phyloP scores from a whole-genome alignment of 2,888 invertebrate genomes.

The Idaea dimidiata region DNA sequence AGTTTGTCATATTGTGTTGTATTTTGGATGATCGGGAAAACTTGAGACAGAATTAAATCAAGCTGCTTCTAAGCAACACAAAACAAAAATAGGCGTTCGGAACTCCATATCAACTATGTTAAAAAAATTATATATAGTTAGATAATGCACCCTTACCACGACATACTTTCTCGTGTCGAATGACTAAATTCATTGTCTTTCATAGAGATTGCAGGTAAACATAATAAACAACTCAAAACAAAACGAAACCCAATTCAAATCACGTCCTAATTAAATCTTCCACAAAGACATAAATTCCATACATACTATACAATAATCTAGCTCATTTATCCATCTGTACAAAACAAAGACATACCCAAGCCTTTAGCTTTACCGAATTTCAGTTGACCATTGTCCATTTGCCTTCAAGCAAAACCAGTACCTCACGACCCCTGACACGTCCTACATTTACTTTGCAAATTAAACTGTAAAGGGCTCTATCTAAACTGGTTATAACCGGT shows the following conservation, averaged over 20 bases:
- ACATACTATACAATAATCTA: slow-evolving; percentile 36
- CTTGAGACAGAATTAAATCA: too few species aligned
- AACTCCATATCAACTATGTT: too few species aligned
- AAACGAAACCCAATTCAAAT: slow-evolving; percentile 1
- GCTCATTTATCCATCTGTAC: slow-evolving; percentile 40
- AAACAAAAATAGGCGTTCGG: too few species aligned
- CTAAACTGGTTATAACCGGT: slow-evolving; percentile 43
- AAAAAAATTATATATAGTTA: too few species aligned
- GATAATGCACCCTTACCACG: too few species aligned
- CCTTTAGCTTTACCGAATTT: slow-evolving; percentile 55
- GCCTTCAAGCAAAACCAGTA: slow-evolving; percentile 44
- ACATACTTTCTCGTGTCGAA: too few species aligned
- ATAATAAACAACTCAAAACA: background rate
- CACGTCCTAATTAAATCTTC: slow-evolving; percentile 12
- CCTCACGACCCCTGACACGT: slow-evolving; percentile 32
- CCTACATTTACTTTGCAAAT: slow-evolving; percentile 22
- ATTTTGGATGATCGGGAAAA: too few species aligned
- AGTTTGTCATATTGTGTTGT: too few species aligned
- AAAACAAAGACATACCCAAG: slow-evolving; percentile 55
- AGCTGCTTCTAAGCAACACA: too few species aligned
- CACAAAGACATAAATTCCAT: slow-evolving; percentile 41
- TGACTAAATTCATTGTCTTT: background rate
- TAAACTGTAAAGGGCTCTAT: slow-evolving; percentile 30
- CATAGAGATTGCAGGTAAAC: background rate
- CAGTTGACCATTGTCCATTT: slow-evolving; percentile 60